Percentiles rank a stretch among this genome's conserved stretches.
Evolutionary conservation across 2,797 vertebrate genomes (phyloP).

Genomic region (Urophycis tenuis): DNA sequence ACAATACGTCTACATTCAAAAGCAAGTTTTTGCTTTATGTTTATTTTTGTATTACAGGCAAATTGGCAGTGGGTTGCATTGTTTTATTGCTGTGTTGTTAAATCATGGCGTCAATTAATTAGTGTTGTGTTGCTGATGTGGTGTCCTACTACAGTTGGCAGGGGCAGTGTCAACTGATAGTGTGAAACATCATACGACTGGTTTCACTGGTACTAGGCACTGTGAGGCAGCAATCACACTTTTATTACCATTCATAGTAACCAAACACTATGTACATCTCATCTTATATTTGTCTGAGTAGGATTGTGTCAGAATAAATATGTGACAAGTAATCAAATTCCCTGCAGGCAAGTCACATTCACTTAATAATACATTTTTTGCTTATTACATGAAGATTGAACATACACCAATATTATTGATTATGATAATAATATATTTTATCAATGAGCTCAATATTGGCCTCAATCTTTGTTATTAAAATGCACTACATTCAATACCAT

Average conservation of each 20-base stretch:
- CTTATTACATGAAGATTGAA: background rate
- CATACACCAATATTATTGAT: background rate
- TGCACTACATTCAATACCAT: background rate
- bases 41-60: background rate
- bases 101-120: background rate
- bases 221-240: conserved; percentile 23
- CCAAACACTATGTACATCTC: conserved; percentile 35
- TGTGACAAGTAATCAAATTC: conserved; percentile 3
- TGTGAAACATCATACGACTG: background rate
- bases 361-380: background rate
- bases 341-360: conserved; percentile 16
- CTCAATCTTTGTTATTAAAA: background rate
- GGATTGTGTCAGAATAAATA: conserved; percentile 12
- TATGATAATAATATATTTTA: background rate
- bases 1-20: background rate
- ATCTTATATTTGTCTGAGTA: conserved; percentile 3
- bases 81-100: background rate
- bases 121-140: background rate
- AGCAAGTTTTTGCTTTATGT: background rate
- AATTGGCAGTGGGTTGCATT: background rate
- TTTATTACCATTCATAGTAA: conserved; percentile 48
- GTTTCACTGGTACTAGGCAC: conserved; percentile 2
- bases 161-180: conserved; percentile 21
- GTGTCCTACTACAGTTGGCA: conserved; percentile 1
- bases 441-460: background rate